Evolutionary conservation across 2,888 invertebrate genomes (phyloP), one percentile per base, ranked within the genome.

Genomic region (Latrodectus hesperus): DNA sequence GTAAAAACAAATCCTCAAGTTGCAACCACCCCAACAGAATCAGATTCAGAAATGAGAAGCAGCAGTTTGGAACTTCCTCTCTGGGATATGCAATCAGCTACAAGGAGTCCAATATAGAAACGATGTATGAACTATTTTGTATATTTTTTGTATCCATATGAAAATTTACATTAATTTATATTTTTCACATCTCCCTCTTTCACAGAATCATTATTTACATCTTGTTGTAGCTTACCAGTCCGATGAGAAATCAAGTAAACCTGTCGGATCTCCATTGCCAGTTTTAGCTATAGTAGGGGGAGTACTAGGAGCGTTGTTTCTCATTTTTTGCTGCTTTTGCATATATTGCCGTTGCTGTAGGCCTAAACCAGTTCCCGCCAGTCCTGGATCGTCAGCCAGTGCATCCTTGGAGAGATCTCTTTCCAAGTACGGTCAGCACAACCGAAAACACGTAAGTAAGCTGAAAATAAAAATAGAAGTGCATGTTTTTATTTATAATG

Each of bases 291-390:
- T 88, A n/a, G 80, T 88, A 9, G 68, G 88, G 9, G 79, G 88
- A 0, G 68, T 80, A 8, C 17, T 83, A 10, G 75, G 79, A 1
- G 38, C 67, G 9, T 71, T 88, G 10, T 53, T 88, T 0, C 16
- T 84, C 26, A 26, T 84, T 9, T 73, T 88, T 14, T 84, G 83
- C 14, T 79, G 75, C 65, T 67, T 83, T 55, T 84, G 83, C 51
- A 14, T 88, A 16, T 88, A 84, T 16, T 88, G 83, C 17, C 88
- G 88, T 4, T 88, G 88, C 64, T 88, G 88, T 64, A 72, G 75
- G 26, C 78, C 88, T 12, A 88, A 83, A n/a, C 49, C 74, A n/a
- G 65, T 51, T 9, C 65, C 68, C 9, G 38, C 84, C 8, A 60
- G 68, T 2, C 81, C 83, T 16, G 74, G 51, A 9, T 83, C 88